Evolutionary conservation across 2,888 invertebrate species (phyloP).

Genomic region (Xiphydria camelus): DNA sequence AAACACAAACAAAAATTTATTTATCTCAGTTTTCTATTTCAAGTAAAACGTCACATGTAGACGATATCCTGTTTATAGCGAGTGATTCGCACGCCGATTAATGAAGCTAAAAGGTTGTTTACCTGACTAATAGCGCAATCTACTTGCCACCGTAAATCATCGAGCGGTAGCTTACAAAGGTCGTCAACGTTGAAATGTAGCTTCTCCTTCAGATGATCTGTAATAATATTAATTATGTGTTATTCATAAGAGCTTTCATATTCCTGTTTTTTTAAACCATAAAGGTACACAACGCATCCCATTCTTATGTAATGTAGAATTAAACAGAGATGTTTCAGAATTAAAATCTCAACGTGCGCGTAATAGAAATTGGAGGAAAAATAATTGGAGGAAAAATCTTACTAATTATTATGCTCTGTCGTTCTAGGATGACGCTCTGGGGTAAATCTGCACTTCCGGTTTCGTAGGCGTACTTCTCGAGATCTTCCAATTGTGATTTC

Average conservation of each 20-base stretch:
- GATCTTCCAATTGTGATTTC: constrained; percentile 87
- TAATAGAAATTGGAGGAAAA: background rate
- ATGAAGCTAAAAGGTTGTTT: no score
- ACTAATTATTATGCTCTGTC: constrained; percentile 85
- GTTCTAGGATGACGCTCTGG: constrained; percentile 78
- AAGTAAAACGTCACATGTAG: no score
- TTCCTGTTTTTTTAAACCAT: no score
- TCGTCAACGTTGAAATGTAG: constrained; percentile 86
- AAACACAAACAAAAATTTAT: no score
- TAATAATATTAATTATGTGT: constrained; percentile 26
- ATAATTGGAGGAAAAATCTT: constrained; percentile 23
- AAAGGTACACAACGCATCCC: no score
- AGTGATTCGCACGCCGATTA: no score
- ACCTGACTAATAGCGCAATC: constrained; percentile 86
- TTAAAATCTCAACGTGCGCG: background rate
- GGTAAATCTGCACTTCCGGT: constrained; percentile 78
- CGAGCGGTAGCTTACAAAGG: constrained; percentile 72
- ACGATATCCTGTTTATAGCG: no score
- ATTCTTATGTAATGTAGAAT: no score
- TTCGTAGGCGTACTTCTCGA: constrained; percentile 91
- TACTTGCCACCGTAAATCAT: constrained; percentile 85
- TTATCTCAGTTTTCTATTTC: no score
- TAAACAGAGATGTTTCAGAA: constrained; percentile 6
- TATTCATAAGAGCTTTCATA: background rate
- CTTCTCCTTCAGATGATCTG: constrained; percentile 80